These are phyloP conservation scores for Ladona fulva DNA, from an alignment of 1,140 invertebrate genomes.

Conservation along the genomic window DNA sequence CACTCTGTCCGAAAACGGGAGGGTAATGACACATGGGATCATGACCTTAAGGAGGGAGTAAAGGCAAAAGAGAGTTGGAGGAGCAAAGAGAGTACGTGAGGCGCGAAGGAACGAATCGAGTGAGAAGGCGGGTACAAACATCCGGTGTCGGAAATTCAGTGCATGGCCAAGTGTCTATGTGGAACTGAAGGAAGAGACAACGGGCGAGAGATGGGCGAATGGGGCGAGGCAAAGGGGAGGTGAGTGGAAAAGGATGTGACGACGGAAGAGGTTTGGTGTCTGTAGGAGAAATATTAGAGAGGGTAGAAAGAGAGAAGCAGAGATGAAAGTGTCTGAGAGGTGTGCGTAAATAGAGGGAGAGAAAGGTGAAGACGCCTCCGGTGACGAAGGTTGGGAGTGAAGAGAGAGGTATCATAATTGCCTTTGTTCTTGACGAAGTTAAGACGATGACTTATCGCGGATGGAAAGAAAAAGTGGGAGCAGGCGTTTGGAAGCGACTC, in stretches of 20 bases:
- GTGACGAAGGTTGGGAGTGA: not conserved
- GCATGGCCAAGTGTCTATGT: no score
- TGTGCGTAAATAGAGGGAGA: not conserved
- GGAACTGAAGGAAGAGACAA: no score
- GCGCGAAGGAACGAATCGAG: not conserved
- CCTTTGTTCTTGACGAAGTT: conserved; percentile 1
- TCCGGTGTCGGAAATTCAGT: no score
- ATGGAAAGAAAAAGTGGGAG: not conserved
- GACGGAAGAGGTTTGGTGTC: not conserved
- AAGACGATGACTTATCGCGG: not conserved
- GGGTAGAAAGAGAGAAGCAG: not conserved
- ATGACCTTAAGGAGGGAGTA: not conserved
- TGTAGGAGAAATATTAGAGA: not conserved
- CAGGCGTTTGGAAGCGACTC: not conserved
- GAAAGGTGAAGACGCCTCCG: not conserved
- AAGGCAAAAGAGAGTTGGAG: not conserved
- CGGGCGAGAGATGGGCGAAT: no score
- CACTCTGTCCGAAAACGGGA: no score
- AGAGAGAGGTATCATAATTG: not conserved
- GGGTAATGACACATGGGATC: no score
- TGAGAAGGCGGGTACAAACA: no score
- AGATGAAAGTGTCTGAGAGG: not conserved
- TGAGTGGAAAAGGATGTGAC: not conserved
- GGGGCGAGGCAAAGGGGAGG: no score
- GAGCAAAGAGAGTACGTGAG: not conserved